These are phyloP conservation scores for Corydoras sp. DNA, from an alignment of 2,113 vertebrate species.

Conservation along the genomic window DNA sequence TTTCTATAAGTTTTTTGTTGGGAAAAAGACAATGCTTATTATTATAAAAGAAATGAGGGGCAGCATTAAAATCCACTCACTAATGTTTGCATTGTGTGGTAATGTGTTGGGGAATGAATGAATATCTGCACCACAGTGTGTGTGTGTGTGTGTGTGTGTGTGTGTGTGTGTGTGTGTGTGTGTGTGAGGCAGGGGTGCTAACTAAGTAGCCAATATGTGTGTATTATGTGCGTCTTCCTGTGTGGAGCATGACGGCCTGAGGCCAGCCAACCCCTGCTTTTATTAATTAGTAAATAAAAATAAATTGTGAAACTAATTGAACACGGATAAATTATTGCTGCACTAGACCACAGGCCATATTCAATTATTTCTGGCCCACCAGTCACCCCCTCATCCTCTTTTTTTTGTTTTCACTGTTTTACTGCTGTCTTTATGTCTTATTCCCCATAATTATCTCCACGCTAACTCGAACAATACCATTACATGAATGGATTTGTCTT, in stretches of 20 bases:
- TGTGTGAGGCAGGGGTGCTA: too few species aligned
- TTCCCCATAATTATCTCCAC: background rate
- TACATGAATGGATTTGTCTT: too few species aligned
- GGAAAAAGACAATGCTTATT: conserved; percentile 11
- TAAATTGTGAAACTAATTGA: conserved; percentile 76
- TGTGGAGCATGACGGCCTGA: conserved; percentile 50
- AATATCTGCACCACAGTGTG: conserved; percentile 29
- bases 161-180: conserved; percentile 22
- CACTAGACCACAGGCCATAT: conserved; percentile 65
- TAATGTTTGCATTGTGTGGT: conserved; percentile 43
- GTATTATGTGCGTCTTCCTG: conserved; percentile 44
- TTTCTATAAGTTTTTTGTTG: conserved; percentile 8
- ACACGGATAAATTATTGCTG: conserved; percentile 70
- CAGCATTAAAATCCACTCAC: conserved; percentile 37
- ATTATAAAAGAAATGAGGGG: conserved; percentile 19
- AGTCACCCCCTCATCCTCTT: conserved; percentile 39
- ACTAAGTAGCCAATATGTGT: conserved; percentile 34
- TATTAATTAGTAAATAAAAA: conserved; percentile 79
- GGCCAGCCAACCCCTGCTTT: conserved; percentile 64
- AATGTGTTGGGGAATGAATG: conserved; percentile 38
- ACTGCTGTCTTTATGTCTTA: conserved; percentile 1
- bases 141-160: conserved; percentile 13
- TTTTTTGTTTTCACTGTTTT: background rate
- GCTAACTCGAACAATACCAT: background rate
- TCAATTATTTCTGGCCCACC: conserved; percentile 62